phyloP scores from a whole-genome alignment of 2,797 vertebrate genomes.

The Melanotaenia nigrans region DNA sequence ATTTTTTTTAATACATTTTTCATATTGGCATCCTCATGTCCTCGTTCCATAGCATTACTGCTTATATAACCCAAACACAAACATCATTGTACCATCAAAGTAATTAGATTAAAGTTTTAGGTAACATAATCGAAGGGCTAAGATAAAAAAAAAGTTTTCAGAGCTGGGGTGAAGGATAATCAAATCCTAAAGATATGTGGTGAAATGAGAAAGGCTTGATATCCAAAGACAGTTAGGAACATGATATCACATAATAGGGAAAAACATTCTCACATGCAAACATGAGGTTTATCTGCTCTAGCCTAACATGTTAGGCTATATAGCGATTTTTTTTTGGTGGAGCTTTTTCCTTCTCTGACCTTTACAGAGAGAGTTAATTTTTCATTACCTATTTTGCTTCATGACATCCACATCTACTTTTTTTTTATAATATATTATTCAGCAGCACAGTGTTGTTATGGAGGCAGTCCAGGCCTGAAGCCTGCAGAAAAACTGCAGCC shows the following conservation, averaged over 20 bases:
- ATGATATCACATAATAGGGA: background rate
- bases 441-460: conserved; percentile 22
- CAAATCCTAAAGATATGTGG: background rate
- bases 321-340: background rate
- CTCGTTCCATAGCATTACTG: background rate
- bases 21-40: conserved; percentile 4
- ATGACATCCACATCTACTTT: conserved; percentile 7
- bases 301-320: background rate
- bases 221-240: background rate
- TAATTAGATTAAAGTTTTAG: background rate
- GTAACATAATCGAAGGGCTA: no score
- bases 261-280: background rate
- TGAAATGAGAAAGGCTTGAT: background rate
- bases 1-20: conserved; percentile 41
- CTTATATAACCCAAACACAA: background rate
- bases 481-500: conserved; percentile 35
- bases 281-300: background rate
- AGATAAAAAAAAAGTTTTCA: background rate
- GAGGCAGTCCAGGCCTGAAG: conserved; percentile 9
- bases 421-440: conserved; percentile 53
- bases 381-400: conserved; percentile 12
- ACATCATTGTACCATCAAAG: background rate
- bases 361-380: conserved; percentile 17
- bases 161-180: background rate
- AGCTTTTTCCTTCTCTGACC: background rate